Evolutionary conservation across 2,113 vertebrate genomes (phyloP).

Genomic region (Apeltes quadracus): DNA sequence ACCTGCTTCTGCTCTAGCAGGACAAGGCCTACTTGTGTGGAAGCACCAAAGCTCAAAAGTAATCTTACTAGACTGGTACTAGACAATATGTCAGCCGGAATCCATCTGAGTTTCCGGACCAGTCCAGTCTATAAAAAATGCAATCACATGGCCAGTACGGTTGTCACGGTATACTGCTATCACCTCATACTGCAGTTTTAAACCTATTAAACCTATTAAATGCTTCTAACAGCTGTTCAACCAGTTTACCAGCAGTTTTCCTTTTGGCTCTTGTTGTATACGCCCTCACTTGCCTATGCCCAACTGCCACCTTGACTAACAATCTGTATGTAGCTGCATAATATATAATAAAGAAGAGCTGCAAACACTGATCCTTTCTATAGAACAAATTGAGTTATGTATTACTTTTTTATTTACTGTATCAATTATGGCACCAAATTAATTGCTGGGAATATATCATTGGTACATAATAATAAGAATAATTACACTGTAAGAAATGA

Average conservation of each 20-base stretch:
- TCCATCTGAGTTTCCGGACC: slow-evolving; percentile 17
- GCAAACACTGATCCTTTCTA: too few species aligned
- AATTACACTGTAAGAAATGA: neutral
- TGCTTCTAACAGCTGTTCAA: neutral
- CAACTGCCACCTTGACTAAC: neutral
- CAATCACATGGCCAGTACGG: neutral
- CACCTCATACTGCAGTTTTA: neutral
- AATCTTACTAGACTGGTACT: slow-evolving; percentile 35
- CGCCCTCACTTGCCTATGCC: neutral
- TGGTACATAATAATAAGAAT: neutral
- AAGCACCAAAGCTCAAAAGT: slow-evolving; percentile 22
- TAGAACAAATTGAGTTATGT: neutral
- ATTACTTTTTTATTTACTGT: neutral
- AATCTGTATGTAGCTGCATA: neutral
- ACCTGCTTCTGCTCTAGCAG: slow-evolving; percentile 18
- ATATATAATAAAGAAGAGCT: neutral
- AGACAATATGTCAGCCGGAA: slow-evolving; percentile 41
- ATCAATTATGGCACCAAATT: neutral
- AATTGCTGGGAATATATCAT: neutral
- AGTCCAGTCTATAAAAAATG: neutral
- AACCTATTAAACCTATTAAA: neutral
- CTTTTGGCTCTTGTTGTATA: neutral
- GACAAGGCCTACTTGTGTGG: slow-evolving; percentile 20
- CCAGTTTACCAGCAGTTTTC: neutral
- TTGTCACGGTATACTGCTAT: neutral